Evolutionary conservation across 1,140 invertebrate genomes (phyloP), one percentile per base, ranked within the genome.

Genomic region (Tetranychus urticae): DNA sequence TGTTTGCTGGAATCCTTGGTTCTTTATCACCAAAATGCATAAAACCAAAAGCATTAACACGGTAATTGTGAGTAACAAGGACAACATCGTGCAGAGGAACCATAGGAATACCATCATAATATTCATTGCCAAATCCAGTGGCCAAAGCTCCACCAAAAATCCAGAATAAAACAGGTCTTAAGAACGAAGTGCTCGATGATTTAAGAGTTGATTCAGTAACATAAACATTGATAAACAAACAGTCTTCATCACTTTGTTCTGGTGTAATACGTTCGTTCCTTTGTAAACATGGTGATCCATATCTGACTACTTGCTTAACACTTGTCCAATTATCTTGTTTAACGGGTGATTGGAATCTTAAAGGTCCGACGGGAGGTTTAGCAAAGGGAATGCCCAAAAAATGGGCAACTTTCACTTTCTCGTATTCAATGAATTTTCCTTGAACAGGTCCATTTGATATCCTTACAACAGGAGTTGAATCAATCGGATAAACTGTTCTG

Each of bases 61-160:
- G 79, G 71, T 97, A 96, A 70, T 94, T 88, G 80, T 96, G 88
- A 42, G 88, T 85, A 5, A 93, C 89, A 61, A 94, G 76, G 57
- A 97, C 85, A 14, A 97, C 79, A 67, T 94, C 84, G 70, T 91
- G 87, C 73, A 90, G 86, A 2, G 84, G 83, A 0, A 87, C 23
- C 23, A 23, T 23, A 0, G 23, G 23, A 23, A 23, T 23, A 23
- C 23, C 23, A 23, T 23, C 23, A 23, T 23, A 23, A 23, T 23
- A 23, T 23, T 23, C 23, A 23, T 23, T 46, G 7, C 45, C 45
- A 10, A 14, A 46, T n/a, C n/a, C n/a, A n/a, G n/a, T n/a, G 14
- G 6, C 14, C 8, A 46, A 46, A 10, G 45, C 45, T 46, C 45
- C 45, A 46, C 45, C 45, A 46, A 1, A 14, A 46, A 46, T 46